These are phyloP conservation scores for Cyphomyrmex costatus DNA, from an alignment of 1,140 invertebrate genomes.

Conservation along the genomic window DNA sequence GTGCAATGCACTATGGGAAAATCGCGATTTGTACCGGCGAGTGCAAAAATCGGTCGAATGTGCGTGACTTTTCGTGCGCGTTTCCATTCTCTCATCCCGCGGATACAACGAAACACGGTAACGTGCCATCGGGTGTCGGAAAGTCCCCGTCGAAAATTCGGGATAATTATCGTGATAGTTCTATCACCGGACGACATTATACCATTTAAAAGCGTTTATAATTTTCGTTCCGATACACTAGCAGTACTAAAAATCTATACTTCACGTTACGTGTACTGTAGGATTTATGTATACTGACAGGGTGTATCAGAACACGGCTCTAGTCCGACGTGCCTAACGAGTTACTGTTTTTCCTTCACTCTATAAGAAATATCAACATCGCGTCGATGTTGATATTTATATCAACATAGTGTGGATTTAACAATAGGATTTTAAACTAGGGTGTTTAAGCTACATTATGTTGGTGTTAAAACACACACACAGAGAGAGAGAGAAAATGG, in stretches of 20 bases:
- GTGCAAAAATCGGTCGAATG: constrained; percentile 37
- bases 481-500: too few species aligned
- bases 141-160: constrained; percentile 22
- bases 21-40: constrained; percentile 42
- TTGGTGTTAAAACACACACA: too few species aligned
- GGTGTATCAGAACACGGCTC: too few species aligned
- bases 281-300: too few species aligned
- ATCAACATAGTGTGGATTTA: too few species aligned
- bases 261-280: too few species aligned
- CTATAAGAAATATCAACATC: background rate
- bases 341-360: background rate
- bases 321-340: background rate
- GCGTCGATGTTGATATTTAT: too few species aligned
- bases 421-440: too few species aligned
- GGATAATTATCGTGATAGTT: constrained; percentile 34
- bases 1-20: constrained; percentile 41
- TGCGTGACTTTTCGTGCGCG: constrained; percentile 44
- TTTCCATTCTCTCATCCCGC: constrained; percentile 50
- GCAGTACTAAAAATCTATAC: too few species aligned
- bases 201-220: background rate
- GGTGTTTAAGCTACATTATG: too few species aligned
- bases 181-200: background rate
- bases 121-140: background rate
- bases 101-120: background rate
- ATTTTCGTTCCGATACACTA: background rate